Evolutionary conservation across 1,140 invertebrate species (phyloP), one percentile per base, ranked within the genome.

Genomic region (Philotrypesis tridentata): DNA sequence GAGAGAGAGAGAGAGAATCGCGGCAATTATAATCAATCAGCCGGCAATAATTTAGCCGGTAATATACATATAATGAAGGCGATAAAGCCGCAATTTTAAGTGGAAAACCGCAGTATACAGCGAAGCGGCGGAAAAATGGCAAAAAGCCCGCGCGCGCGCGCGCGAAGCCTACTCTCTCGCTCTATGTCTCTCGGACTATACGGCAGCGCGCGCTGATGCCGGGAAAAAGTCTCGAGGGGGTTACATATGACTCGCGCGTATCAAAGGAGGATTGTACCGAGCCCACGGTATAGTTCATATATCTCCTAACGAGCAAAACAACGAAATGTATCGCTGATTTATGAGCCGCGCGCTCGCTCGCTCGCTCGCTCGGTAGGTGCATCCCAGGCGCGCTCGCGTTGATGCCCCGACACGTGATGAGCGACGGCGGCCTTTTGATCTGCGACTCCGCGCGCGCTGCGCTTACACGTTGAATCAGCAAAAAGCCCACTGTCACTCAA

Each of bases 221-320:
- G 17, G 67, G 31, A 33, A 70, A 70, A 29, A 31, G 12, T 29
- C 12, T 70, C 67, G 12, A 12, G 29, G 31, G 14, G n/a, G n/a
- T n/a, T 63, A 61, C 17, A 55, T 73, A 80, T 73, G 70, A 61
- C 33, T 37, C 55, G 67, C 55, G 67, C 55, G 78, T 73, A 80
- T 80, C 37, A 74, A 65, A 40, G 70, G 70, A 40, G 70, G 70
- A 63, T 63, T 29, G 55, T 65, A 48, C 14, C 37, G 77, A 74
- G 37, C 17, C n/a, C n/a, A 21, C n/a, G 17, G 61, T 40, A 67
- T 74, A 70, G 70, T 79, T 79, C 27, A 75, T 80, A 65, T 70
- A 63, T 67, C 79, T 75, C 37, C 83, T 88, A 87, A 88, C 85
- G 85, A 86, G 86, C 87, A 88, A 88, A 88, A 88, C 87, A 87